Evolutionary conservation across 2,113 vertebrate species (phyloP).

Genomic region (Cebus imitator): DNA sequence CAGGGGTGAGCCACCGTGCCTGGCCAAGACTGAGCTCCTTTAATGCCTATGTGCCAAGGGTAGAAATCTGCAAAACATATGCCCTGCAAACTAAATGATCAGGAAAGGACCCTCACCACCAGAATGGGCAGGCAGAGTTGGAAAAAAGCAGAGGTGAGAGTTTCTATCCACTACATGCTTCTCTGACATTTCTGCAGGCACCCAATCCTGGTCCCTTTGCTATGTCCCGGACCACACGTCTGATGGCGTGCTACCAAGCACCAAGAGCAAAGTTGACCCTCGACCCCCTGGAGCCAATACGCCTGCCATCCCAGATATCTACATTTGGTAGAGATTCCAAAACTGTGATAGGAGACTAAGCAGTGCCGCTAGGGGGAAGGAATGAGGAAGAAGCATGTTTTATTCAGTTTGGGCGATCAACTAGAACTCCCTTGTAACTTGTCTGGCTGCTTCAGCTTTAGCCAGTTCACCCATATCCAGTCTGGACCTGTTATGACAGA

Average conservation of each 20-base stretch:
- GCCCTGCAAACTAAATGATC: rapidly evolving
- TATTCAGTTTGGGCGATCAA: background rate
- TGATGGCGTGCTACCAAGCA: background rate
- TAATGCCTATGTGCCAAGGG: background rate
- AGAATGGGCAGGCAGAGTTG: background rate
- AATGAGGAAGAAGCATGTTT: conserved; percentile 59
- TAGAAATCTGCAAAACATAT: background rate
- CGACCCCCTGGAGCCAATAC: background rate
- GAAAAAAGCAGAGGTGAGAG: conserved; percentile 30
- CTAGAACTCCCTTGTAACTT: background rate
- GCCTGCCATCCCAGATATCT: background rate
- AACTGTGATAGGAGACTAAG: background rate
- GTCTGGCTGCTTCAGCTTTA: background rate
- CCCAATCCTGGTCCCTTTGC: background rate
- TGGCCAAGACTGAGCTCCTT: background rate
- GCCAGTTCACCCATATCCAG: background rate
- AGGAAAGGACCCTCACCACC: background rate
- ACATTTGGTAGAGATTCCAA: background rate
- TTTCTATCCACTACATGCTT: background rate
- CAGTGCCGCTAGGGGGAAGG: background rate
- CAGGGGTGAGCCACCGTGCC: too few species aligned
- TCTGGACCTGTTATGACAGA: background rate
- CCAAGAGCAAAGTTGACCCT: background rate
- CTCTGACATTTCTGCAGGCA: conserved; percentile 12
- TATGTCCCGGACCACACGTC: background rate